Base-by-base conservation (phyloP, 1,140 invertebrate genomes). In the Solenopsis fugax region DNA sequence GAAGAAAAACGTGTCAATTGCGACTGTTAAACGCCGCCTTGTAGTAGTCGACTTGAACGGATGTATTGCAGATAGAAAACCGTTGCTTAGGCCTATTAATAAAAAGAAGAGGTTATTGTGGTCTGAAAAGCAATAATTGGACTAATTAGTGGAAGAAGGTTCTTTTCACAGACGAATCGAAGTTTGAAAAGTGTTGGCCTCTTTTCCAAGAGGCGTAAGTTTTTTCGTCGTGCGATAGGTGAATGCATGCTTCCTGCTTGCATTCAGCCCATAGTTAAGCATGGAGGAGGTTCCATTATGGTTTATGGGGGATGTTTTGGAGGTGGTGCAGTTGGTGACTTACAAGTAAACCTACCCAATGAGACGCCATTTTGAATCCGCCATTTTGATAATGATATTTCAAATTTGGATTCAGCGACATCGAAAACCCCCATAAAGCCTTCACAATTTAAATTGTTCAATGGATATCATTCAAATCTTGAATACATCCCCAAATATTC, bases 101-200 rank as follows among this genome's bases (percentile, higher is more conserved):
- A 92, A 92, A 69, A 89, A 85, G 67, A 77, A 86, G 67, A 81
- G 75, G 52, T 69, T 88, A 29, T 13, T 73, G 62, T 92, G 82
- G 85, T 87, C 88, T 34, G 82, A 88, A 58, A 75, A 80, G 13
- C 85, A 93, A 50, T 52, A 80, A 45, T 24, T 92, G 87, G 87
- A 88, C 50, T 37, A 62, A 62, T 65, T 16, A 91, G 18, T 92
- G 89, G 89, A 86, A 41, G 41, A 41, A 4, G 4, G 4, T 41
- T 75, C 52, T 92, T 10, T 93, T 77, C 37, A 88, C 84, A 4
- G 89, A 90, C 48, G 86, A 93, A 87, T 88, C 76, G 4, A 92
- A 90, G 76, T 92, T 93, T 87, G 87, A 93, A 78, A 56, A 90
- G 67, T 93, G 91, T 87, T 88, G 37, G 5, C n/a, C n/a, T n/a